Percentiles rank a stretch among this genome's conserved stretches.
These are phyloP conservation scores for Engystomops pustulosus DNA, from an alignment of 2,113 vertebrate genomes.

Conservation along the genomic window DNA sequence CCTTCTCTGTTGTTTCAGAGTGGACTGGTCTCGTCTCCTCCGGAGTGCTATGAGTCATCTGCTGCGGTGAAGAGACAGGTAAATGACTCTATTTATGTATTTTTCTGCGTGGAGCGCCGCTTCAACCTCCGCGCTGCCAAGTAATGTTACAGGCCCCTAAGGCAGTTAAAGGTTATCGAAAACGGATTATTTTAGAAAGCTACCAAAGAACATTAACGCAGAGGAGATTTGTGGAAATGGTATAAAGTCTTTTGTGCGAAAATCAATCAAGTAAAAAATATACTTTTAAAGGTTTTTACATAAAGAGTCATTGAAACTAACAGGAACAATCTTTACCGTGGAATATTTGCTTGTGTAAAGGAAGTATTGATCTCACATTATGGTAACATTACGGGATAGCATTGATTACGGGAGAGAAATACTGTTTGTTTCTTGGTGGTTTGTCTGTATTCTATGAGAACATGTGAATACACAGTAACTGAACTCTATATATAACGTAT, in stretches of 20 bases:
- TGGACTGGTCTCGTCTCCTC: conserved; percentile 38
- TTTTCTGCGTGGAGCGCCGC: neutral
- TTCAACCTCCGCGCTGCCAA: neutral
- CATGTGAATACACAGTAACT: neutral
- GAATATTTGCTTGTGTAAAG: conserved; percentile 14
- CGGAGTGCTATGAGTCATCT: conserved; percentile 45
- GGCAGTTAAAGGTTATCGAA: conserved; percentile 46
- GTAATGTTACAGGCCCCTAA: conserved; percentile 20
- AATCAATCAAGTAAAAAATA: conserved; percentile 23
- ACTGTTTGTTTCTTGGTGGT: neutral
- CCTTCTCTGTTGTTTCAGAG: conserved; percentile 38
- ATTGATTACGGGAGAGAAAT: neutral
- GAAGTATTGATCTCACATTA: conserved; percentile 6
- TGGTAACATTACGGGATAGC: neutral
- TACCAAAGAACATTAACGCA: conserved; percentile 7
- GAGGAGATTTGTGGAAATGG: conserved; percentile 17
- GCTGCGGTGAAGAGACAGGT: conserved; percentile 47
- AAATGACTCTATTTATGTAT: conserved; percentile 38
- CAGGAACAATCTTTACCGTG: neutral
- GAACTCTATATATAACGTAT: neutral
- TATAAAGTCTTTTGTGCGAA: conserved; percentile 31
- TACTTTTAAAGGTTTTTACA: conserved; percentile 15
- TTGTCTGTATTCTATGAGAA: neutral
- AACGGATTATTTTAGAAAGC: conserved; percentile 32
- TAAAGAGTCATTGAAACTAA: conserved; percentile 1